A percentile compares a stretch with the other conserved stretches of the same genome.
Conservation (phyloP, 2,797 vertebrate genomes). For the Microcaecilia unicolor region DNA sequence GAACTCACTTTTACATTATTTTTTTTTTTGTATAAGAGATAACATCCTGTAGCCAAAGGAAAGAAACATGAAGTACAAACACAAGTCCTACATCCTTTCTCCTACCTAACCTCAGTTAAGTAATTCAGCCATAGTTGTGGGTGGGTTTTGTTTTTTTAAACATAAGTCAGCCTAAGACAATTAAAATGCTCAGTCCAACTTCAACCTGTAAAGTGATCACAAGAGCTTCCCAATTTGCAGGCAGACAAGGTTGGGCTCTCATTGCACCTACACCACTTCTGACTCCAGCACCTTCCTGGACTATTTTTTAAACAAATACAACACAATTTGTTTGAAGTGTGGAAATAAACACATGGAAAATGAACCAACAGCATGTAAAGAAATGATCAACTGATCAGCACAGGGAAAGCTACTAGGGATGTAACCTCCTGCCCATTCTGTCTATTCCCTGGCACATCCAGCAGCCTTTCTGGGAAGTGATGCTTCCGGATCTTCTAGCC, state of each 20-base stretch:
- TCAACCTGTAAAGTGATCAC: conserved; percentile 31
- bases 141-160: too few species aligned
- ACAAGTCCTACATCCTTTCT: too few species aligned
- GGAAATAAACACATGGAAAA: conserved; percentile 11
- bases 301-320: not conserved
- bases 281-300: not conserved
- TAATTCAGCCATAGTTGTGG: too few species aligned
- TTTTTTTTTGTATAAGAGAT: too few species aligned
- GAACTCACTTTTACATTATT: conserved; percentile 22
- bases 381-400: conserved; percentile 11
- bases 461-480: too few species aligned
- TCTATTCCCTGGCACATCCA: conserved; percentile 33
- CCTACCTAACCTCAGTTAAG: too few species aligned
- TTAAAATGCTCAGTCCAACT: conserved; percentile 18
- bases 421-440: conserved; percentile 24
- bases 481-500: too few species aligned
- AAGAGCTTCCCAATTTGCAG: not conserved
- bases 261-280: not conserved
- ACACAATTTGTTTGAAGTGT: conserved; percentile 26
- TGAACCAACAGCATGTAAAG: conserved; percentile 19
- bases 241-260: not conserved
- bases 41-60: conserved; percentile 3
- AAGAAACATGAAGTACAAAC: too few species aligned
- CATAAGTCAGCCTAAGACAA: too few species aligned
- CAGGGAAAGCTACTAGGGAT: too few species aligned